Conservation (phyloP, 2,113 vertebrate genomes). For the Vicugna pacos region DNA sequence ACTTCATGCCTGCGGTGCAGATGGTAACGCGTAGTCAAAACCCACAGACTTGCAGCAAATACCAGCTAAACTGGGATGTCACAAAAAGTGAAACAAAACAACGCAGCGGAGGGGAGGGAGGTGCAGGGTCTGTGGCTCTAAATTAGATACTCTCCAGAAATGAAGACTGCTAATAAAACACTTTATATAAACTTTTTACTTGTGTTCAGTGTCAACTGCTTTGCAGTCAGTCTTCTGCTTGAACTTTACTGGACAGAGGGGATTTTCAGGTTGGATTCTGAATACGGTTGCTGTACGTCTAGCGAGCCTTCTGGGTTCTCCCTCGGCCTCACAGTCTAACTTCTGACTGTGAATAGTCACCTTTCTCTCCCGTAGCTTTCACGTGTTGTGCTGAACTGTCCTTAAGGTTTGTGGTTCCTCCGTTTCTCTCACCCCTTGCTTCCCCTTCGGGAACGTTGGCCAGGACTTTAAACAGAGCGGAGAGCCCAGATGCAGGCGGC, state of each 20-base stretch:
- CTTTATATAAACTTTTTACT: constrained; percentile 33
- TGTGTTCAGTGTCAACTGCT: not conserved
- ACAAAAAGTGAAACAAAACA: accelerated
- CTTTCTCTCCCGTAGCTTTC: not conserved
- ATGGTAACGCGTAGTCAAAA: accelerated
- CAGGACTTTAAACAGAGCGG: not conserved
- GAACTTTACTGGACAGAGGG: accelerated
- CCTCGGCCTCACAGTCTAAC: accelerated
- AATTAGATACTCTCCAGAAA: not conserved
- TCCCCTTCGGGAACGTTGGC: no score
- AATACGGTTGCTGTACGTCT: accelerated
- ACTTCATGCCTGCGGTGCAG: accelerated
- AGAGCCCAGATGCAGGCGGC: accelerated
- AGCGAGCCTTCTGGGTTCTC: not conserved
- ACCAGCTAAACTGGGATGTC: accelerated
- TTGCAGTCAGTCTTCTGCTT: not conserved
- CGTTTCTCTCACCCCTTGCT: accelerated
- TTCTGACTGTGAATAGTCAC: accelerated
- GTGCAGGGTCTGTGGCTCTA: not conserved
- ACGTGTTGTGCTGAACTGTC: not conserved
- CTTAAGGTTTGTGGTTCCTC: not conserved
- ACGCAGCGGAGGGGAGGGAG: accelerated
- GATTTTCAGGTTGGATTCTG: no score
- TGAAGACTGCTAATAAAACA: constrained; percentile 60
- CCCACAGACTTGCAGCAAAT: not conserved